Evolutionary conservation across 64 coral and sea anemone genomes (phyloP).

Genomic region (Astreopora myriophthalma): DNA sequence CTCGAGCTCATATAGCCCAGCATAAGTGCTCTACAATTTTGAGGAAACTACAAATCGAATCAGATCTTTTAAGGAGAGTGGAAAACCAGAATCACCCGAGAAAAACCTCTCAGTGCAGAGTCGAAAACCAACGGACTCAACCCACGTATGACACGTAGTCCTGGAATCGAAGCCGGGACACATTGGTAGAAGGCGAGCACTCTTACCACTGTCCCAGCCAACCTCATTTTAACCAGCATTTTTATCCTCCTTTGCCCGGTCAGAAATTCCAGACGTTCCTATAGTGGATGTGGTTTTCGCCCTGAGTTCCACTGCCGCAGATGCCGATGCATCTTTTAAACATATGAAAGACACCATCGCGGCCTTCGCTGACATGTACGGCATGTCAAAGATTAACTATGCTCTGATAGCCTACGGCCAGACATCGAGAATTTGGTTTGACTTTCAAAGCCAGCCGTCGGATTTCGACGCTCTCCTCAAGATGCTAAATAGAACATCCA

Average conservation of each 20-base stretch:
- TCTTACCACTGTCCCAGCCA: too few species aligned
- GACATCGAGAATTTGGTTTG: conserved; percentile 1
- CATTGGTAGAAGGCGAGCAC: too few species aligned
- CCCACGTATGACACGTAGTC: too few species aligned
- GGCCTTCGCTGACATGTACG: conserved; percentile 53
- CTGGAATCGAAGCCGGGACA: too few species aligned
- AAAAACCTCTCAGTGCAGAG: too few species aligned
- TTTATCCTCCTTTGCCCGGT: neutral
- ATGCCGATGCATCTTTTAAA: conserved; percentile 14
- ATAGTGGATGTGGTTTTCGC: conserved; percentile 54
- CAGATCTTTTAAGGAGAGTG: too few species aligned
- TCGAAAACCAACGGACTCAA: too few species aligned
- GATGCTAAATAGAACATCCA: neutral
- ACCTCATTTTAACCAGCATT: too few species aligned
- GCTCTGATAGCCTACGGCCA: conserved; percentile 40
- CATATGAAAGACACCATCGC: conserved; percentile 64
- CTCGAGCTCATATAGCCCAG: too few species aligned
- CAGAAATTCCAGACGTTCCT: conserved; percentile 46
- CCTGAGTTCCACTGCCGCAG: conserved; percentile 13
- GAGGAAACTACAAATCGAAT: too few species aligned
- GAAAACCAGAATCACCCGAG: too few species aligned
- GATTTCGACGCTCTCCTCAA: conserved; percentile 2
- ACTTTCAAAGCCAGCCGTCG: conserved; percentile 11
- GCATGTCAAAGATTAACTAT: conserved; percentile 49
- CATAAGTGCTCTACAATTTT: too few species aligned